Evolutionary conservation across 2,113 vertebrate genomes (phyloP).

Genomic region (Hippotragus niger): DNA sequence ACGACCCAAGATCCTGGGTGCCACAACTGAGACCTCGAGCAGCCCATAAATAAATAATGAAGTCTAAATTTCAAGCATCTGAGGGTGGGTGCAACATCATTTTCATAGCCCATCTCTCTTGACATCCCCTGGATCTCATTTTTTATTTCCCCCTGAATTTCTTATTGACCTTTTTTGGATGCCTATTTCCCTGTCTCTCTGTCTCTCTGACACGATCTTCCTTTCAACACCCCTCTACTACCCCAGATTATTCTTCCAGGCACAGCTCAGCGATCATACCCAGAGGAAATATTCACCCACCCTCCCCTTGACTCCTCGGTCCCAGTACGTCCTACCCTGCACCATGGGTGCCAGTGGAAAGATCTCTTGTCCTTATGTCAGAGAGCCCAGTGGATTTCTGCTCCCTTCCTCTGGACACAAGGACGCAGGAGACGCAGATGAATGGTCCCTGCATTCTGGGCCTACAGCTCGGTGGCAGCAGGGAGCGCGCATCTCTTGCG

Average conservation of each 20-base stretch:
- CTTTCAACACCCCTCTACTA: not conserved
- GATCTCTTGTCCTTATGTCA: not conserved
- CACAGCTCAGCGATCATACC: not conserved
- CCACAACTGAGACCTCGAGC: not conserved
- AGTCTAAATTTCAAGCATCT: not conserved
- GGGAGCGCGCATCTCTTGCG: not conserved
- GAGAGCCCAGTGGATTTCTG: not conserved
- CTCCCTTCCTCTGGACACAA: not conserved
- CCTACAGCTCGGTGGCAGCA: not conserved
- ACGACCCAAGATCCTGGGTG: fast-evolving
- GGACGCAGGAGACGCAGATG: not conserved
- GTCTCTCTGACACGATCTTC: not conserved
- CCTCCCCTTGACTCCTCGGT: not conserved
- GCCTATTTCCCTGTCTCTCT: not conserved
- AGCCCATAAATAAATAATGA: not conserved
- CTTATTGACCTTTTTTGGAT: not conserved
- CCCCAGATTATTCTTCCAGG: not conserved
- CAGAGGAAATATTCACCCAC: not conserved
- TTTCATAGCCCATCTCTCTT: not conserved
- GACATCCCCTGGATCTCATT: not conserved
- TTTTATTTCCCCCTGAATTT: not conserved
- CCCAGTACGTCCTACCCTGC: not conserved
- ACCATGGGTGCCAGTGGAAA: fast-evolving
- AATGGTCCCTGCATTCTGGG: not conserved
- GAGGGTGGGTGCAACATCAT: too few relatives aligned